Evolutionary conservation across 1,140 invertebrate genomes (phyloP).

Genomic region (Tetramorium simillimum): DNA sequence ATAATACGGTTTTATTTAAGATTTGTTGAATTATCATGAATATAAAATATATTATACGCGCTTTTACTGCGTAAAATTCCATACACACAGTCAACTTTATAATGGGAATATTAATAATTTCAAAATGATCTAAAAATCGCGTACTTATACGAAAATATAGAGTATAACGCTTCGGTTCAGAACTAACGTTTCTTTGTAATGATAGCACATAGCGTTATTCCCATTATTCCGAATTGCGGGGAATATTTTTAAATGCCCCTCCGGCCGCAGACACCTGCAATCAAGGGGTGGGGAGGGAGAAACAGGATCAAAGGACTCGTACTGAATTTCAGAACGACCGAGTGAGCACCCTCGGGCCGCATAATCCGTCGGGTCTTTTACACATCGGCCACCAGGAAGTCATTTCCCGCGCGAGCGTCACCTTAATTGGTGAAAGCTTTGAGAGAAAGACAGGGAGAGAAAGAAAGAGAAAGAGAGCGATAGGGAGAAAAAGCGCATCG

Average conservation of each 20-base stretch:
- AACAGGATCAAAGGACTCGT: slow-evolving; percentile 76
- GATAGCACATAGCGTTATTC: background rate
- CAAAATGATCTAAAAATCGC: background rate
- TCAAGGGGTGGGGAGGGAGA: slow-evolving; percentile 57
- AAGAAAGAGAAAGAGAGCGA: background rate
- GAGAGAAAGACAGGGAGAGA: slow-evolving; percentile 11
- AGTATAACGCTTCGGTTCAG: background rate
- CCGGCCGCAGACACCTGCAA: slow-evolving; percentile 75
- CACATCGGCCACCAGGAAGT: slow-evolving; percentile 61
- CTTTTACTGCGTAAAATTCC: background rate
- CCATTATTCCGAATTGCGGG: slow-evolving; percentile 60
- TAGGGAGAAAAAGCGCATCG: background rate
- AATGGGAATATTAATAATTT: background rate
- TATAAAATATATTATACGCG: background rate
- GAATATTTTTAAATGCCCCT: slow-evolving; percentile 70
- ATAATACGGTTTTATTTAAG: background rate
- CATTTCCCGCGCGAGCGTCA: slow-evolving; percentile 70
- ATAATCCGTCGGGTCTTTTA: slow-evolving; percentile 56
- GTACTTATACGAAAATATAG: background rate
- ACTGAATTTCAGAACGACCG: slow-evolving; percentile 67
- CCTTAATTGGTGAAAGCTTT: slow-evolving; percentile 71
- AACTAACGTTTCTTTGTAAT: background rate
- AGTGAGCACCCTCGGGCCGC: slow-evolving; percentile 69
- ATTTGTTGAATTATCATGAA: background rate
- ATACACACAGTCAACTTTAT: background rate